A percentile compares a stretch with the other conserved stretches of the same genome.
phyloP scores from a whole-genome alignment of 2,888 invertebrate species.

The Drymonia ruficornis region DNA sequence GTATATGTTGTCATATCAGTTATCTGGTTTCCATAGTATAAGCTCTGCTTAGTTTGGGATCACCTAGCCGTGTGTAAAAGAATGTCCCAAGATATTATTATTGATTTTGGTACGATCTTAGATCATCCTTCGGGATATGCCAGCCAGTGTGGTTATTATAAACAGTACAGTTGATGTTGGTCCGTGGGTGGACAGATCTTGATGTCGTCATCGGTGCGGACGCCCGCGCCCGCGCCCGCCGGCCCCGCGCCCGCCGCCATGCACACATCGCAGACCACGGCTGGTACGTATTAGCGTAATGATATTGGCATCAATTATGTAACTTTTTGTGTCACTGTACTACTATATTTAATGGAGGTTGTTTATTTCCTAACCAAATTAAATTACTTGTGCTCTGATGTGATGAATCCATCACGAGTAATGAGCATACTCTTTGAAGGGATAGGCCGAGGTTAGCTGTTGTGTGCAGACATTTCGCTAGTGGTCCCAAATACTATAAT shows the following conservation, averaged over 20 bases:
- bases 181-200: slow-evolving; percentile 57
- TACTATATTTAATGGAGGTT: background rate
- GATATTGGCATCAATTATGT: background rate
- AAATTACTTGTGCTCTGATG: background rate
- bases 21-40: too few relatives aligned
- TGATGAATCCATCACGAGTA: too few relatives aligned
- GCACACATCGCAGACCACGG: slow-evolving; percentile 76
- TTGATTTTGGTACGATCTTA: background rate
- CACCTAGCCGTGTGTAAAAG: too few relatives aligned
- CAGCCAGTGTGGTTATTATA: background rate
- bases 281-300: slow-evolving; percentile 49
- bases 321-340: background rate
- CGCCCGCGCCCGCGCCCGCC: slow-evolving; percentile 65
- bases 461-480: too few relatives aligned
- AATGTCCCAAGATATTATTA: too few relatives aligned
- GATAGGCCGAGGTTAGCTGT: too few relatives aligned
- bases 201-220: slow-evolving; percentile 80
- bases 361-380: background rate
- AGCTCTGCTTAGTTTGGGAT: too few relatives aligned
- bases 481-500: too few relatives aligned
- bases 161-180: slow-evolving; percentile 4
- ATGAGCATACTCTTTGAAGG: too few relatives aligned
- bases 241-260: slow-evolving; percentile 63
- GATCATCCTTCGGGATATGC: background rate
- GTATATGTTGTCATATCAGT: too few relatives aligned